These are phyloP conservation scores for Drosophila sordidapex DNA, from an alignment of 2,888 invertebrate genomes.

Conservation along the genomic window DNA sequence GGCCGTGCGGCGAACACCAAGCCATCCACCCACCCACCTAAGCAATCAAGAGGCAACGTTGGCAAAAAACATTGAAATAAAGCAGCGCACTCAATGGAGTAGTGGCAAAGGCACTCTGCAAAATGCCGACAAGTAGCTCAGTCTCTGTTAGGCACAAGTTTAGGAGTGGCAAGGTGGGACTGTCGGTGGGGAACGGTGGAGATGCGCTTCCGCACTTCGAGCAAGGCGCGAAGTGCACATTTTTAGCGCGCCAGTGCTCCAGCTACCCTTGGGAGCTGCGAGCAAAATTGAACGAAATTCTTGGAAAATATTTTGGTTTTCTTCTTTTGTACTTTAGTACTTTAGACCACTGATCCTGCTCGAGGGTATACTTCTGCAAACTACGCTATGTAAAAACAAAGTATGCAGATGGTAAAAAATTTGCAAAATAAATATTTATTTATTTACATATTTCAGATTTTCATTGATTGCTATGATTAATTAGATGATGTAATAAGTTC, in stretches of 20 bases:
- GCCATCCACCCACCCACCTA: conserved; percentile 23
- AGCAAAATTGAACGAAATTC: conserved; percentile 42
- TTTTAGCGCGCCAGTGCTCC: conserved; percentile 31
- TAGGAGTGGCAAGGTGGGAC: neutral
- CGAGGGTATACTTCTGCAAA: neutral
- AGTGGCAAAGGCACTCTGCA: conserved; percentile 11
- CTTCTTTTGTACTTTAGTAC: conserved; percentile 14
- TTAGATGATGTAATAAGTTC: conserved; percentile 31
- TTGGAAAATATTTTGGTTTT: conserved; percentile 43
- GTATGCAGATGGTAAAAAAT: neutral
- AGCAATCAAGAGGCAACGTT: conserved; percentile 34
- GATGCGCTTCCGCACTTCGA: conserved; percentile 50
- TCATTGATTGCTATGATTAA: conserved; percentile 3
- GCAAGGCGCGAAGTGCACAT: conserved; percentile 58
- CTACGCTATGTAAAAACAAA: neutral
- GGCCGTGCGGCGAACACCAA: conserved; percentile 10
- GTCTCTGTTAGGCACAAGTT: neutral
- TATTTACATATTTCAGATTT: neutral
- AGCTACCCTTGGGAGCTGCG: conserved; percentile 3
- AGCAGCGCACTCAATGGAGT: conserved; percentile 25
- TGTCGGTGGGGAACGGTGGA: conserved; percentile 1
- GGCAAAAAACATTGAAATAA: neutral
- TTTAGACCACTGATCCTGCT: conserved; percentile 2
- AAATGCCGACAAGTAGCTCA: conserved; percentile 22
- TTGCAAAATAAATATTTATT: neutral